Evolutionary conservation across 2,888 invertebrate species (phyloP), one percentile per base, ranked within the genome.

Genomic region (Thyatira batis): DNA sequence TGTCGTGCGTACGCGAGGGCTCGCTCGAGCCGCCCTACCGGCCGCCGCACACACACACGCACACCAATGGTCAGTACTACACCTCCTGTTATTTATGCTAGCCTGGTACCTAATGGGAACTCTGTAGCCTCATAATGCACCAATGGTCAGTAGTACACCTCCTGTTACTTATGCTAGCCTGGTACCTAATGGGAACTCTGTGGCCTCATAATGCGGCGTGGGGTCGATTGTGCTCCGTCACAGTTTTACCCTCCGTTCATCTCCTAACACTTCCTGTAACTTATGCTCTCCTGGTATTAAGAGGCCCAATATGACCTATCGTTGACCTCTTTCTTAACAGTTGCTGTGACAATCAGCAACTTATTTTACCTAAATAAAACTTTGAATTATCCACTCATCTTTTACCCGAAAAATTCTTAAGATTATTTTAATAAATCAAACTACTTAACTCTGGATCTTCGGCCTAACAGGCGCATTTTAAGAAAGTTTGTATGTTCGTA

Each of bases 1-100:
- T 95, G 95, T 95, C 93, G 84, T 93, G 93, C 73, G 93, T 93
- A 81, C 92, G 93, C 76, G 94, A 94, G 76, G 94, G 94, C 82
- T 93, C 94, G 66, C 92, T 93, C 72, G 93, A 95, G 88, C 95
- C 95, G 71, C 89, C 92, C 69, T 93, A 93, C 77, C 92, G 93
- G 80, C 93, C 86, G 89, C 93, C 92, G 83, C 93, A 92, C 84
- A 88, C 88, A 69, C 92, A 89, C 76, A 87, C 87, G 64, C 76
- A 80, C 79, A 80, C 92, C 84, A 83, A 90, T 86, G 84, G 86
- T 85, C 58, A 57, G 74, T 68, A 65, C 20, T 6, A n/a, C 0
- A 4, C 27, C 52, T 60, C 55, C 60, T 51, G 50, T 44, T 63
- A 60, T 43, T 51, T 49, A 52, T 20, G 25, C 43, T 20, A 6